Conservation (phyloP, 2,113 vertebrate species). For the Epinephelus lanceolatus region DNA sequence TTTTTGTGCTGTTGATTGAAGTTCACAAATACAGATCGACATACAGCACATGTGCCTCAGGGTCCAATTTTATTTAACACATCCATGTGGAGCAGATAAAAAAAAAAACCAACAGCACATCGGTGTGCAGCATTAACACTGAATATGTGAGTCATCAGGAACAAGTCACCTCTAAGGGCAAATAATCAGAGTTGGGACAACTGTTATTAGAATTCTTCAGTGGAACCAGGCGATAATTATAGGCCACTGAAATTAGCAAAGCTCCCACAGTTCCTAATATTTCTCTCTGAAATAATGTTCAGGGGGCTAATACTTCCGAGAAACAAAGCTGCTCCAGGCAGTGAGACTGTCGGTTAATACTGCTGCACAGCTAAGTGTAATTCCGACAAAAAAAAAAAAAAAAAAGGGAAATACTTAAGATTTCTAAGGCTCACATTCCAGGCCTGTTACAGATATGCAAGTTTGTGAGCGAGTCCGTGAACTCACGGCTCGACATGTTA, state of each 20-base stretch:
- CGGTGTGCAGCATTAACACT: too few relatives aligned
- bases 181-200: background rate
- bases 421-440: background rate
- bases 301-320: background rate
- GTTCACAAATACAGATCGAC: background rate
- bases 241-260: background rate
- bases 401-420: background rate
- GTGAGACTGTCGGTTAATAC: background rate
- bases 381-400: too few relatives aligned
- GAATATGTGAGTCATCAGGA: background rate
- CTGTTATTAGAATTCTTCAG: too few relatives aligned
- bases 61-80: background rate
- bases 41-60: background rate
- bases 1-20: background rate
- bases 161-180: background rate
- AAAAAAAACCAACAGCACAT: background rate
- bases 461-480: background rate
- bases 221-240: background rate
- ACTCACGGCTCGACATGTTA: background rate
- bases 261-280: background rate
- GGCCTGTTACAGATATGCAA: background rate
- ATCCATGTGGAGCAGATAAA: background rate
- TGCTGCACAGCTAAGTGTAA: background rate
- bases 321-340: background rate
- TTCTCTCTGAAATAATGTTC: background rate